Evolutionary conservation across 1,140 invertebrate species (phyloP).

Genomic region (Zaprionus ornatus): DNA sequence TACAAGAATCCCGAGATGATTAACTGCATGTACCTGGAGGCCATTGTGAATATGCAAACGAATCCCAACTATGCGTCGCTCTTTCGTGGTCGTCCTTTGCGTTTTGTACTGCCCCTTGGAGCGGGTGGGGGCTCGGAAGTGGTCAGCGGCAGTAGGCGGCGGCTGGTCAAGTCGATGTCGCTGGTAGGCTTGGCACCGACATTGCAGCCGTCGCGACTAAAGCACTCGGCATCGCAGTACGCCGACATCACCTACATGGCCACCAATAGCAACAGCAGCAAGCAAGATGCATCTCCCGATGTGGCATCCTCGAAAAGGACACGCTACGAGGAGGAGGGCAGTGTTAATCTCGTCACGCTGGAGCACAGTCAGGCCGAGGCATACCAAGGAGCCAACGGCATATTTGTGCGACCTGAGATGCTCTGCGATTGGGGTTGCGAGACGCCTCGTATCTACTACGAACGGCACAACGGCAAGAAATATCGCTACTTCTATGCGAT

Average conservation of each 20-base stretch:
- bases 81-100: conserved; percentile 90
- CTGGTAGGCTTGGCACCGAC: conserved; percentile 48
- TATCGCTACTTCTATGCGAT: conserved; percentile 96
- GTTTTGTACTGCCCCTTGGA: conserved; percentile 88
- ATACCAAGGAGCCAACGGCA: conserved; percentile 84
- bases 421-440: conserved; percentile 92
- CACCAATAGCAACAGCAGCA: conserved; percentile 49
- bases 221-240: conserved; percentile 70
- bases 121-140: background rate
- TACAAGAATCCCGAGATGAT: conserved; percentile 93
- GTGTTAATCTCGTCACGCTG: conserved; percentile 84
- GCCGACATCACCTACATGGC: conserved; percentile 68
- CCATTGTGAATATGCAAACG: conserved; percentile 90
- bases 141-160: background rate
- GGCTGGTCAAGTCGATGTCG: conserved; percentile 71
- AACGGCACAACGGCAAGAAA: conserved; percentile 85
- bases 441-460: conserved; percentile 92
- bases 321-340: conserved; percentile 34
- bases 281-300: conserved; percentile 10
- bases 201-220: conserved; percentile 45
- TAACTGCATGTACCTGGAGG: conserved; percentile 93
- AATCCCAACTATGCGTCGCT: conserved; percentile 92
- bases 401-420: conserved; percentile 87
- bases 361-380: conserved; percentile 85
- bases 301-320: conserved; percentile 21